Evolutionary conservation across 2,113 vertebrate genomes (phyloP), one percentile per base, ranked within the genome.

Genomic region (Octodon degus): DNA sequence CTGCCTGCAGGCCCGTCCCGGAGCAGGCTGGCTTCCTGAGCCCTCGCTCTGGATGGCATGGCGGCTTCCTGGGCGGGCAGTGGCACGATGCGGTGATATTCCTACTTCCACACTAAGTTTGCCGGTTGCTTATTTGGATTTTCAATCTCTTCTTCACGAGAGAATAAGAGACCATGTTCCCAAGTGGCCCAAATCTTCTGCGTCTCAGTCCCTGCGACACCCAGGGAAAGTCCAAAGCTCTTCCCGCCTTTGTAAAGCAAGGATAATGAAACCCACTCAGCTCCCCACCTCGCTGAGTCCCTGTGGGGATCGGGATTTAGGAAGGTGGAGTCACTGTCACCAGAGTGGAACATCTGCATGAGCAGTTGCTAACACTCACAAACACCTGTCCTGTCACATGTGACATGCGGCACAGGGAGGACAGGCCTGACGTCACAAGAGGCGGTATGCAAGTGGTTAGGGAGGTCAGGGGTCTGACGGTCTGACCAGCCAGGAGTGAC

Each of bases 311-410:
- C 0, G 19, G 55, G 30, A 53, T 10, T 3, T 9, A 53, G 0
- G 30, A 3, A 65, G 4, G 25, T 13, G n/a, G 12, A 1, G 8
- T 60, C 40, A 24, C 86, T 34, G 53, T n/a, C 37, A 0, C 0
- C 7, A 37, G 37, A 5, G 25, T 0, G 1, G 43, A 1, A 14
- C 2, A 34, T 27, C 10, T 12, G 16, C 1, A 30, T 10, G 67
- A 30, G 40, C 1, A 70, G 43, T 2, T 0, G 1, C 40, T 63
- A 10, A 25, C 0, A 24, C 43, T 16, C 6, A 40, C 0, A 20
- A 0, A 40, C 2, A 4, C 11, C 25, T 43, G 20, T 22, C 19
- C 22, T 7, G 4, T 22, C 55, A 20, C 3, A 0, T 0, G 27
- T 25, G 77, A 24, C 53, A 50, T 1, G 30, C 74, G 63, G 58